Base-by-base conservation (phyloP, 2,888 invertebrate species). In the Thalpophila matura region DNA sequence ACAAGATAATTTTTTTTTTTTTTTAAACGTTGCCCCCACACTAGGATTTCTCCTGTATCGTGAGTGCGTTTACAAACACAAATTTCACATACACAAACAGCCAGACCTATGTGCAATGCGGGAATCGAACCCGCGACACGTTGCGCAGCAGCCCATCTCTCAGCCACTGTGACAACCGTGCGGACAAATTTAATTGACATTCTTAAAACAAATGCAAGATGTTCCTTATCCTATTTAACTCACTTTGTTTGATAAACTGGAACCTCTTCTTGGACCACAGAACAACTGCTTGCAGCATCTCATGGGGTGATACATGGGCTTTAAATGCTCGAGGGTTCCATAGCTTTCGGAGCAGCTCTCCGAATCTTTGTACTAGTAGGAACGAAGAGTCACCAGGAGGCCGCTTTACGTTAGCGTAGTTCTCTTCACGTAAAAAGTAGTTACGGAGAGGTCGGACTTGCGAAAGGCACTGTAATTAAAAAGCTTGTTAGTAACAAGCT, bases 301-400 rank as follows among this genome's bases (percentile, higher is more conserved):
- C 99, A 88, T 99, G 99, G 0, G 99, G 99, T 18, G 99, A 99
- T 0, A 99, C 99, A 86, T 99, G 99, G 0, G 99, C 98, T 92
- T 99, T 99, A 89, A 99, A 99, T 85, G 99, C 99, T 37, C 99
- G 96, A 0, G 99, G 99, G 91, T 99, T 99, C 99, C 99, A 99
- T 81, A 99, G 95, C 89, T 99, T 99, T 16, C 99, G 95, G 93
- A 99, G 96, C 26, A 99, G 95, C 88, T 99, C 99, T 0, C 99
- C 99, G 89, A 99, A 99, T 37, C 97, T 89, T 86, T 98, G 98
- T 0, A 99, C 99, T 45, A 99, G 93, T 26, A 99, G 96, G 86
- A 98, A 98, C 57, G 97, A 97, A 2, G 98, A 99, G 91, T 99
- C 99, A 0, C 99, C 99, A 0, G 99, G 99, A 0, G 99, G 99